These are phyloP conservation scores for Orbicella faveolata DNA, from an alignment of 64 coral and sea anemone species.

Conservation along the genomic window DNA sequence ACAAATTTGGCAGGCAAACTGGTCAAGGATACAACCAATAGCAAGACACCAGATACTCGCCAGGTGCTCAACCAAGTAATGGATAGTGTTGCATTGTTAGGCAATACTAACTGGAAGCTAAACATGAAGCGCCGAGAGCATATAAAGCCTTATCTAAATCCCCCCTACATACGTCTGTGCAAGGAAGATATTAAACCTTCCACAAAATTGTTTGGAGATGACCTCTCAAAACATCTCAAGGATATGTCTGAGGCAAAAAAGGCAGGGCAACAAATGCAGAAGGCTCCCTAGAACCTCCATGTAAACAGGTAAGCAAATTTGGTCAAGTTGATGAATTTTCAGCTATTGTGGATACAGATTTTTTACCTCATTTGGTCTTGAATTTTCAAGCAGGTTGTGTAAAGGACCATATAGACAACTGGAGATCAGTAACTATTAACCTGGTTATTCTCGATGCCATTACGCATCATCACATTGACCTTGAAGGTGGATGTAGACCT, in stretches of 20 bases:
- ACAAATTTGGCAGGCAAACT: conserved; percentile 41
- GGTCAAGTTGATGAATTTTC: too few species aligned
- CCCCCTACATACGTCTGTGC: conserved; percentile 17
- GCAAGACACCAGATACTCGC: not conserved
- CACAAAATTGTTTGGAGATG: conserved; percentile 48
- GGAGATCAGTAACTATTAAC: too few species aligned
- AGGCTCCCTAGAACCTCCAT: conserved; percentile 1
- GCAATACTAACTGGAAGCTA: conserved; percentile 39
- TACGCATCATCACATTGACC: too few species aligned
- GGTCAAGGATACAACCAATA: not conserved
- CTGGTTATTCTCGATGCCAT: too few species aligned
- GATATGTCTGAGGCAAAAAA: conserved; percentile 46
- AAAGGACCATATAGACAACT: too few species aligned
- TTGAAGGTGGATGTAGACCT: too few species aligned
- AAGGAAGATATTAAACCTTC: conserved; percentile 56
- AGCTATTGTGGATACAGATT: too few species aligned
- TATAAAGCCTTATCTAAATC: conserved; percentile 47
- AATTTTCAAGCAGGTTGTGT: too few species aligned
- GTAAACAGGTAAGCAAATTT: not conserved
- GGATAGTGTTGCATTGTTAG: conserved; percentile 48
- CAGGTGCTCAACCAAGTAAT: conserved; percentile 36
- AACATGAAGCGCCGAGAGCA: conserved; percentile 45
- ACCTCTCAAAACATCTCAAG: conserved; percentile 50
- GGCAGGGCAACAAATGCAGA: conserved; percentile 38
- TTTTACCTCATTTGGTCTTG: too few species aligned